Evolutionary conservation across 2,888 invertebrate genomes (phyloP).

Genomic region (Cheilosia urbana): DNA sequence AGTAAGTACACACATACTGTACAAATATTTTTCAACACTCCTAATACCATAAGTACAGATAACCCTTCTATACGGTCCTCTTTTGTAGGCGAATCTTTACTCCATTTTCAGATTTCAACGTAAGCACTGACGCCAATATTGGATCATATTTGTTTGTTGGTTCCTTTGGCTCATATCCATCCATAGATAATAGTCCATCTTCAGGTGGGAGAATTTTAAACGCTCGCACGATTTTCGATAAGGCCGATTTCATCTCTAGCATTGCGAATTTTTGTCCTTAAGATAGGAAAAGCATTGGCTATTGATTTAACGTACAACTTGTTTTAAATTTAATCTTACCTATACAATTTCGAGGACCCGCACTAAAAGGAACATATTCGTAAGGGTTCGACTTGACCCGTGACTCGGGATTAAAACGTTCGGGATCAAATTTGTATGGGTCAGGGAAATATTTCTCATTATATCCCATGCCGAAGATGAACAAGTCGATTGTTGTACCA

Average conservation of each 20-base stretch:
- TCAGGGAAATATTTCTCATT: constrained; percentile 80
- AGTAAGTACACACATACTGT: too few relatives aligned
- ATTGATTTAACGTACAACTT: background rate
- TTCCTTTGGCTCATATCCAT: constrained; percentile 77
- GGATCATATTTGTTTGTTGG: constrained; percentile 82
- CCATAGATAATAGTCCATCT: constrained; percentile 79
- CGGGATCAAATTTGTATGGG: constrained; percentile 83
- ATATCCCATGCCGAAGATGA: constrained; percentile 79
- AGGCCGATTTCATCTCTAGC: constrained; percentile 85
- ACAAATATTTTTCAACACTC: too few relatives aligned
- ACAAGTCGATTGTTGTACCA: constrained; percentile 78
- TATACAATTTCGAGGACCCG: constrained; percentile 87
- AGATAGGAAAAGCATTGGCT: constrained; percentile 40
- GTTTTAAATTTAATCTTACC: constrained; percentile 67
- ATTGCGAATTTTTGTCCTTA: constrained; percentile 84
- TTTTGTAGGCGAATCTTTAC: constrained; percentile 82
- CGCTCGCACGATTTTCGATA: constrained; percentile 85
- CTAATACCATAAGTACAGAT: too few relatives aligned
- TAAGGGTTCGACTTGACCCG: constrained; percentile 83
- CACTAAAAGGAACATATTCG: constrained; percentile 87
- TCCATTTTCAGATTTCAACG: constrained; percentile 84
- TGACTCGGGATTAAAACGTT: constrained; percentile 84
- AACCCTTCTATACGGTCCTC: background rate
- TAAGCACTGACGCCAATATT: constrained; percentile 83
- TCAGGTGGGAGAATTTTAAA: constrained; percentile 83